Conservation (phyloP, 2,888 invertebrate genomes). For the Ormyrus labotus region DNA sequence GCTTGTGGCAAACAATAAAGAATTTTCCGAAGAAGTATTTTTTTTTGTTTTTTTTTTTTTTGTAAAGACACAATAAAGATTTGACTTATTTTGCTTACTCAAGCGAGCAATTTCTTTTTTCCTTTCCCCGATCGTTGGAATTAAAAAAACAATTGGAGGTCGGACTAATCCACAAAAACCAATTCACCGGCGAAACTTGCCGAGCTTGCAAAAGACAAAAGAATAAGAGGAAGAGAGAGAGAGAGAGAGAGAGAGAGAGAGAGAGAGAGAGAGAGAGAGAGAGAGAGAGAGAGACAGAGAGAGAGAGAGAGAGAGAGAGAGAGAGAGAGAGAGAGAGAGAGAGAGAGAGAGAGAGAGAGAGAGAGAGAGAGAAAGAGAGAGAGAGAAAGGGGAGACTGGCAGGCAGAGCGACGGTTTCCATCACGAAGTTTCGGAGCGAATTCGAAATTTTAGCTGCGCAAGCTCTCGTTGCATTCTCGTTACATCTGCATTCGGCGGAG, state of each 20-base stretch:
- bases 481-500: neutral
- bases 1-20: too few species aligned
- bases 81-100: too few species aligned
- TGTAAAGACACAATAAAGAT: too few species aligned
- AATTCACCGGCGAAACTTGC: too few species aligned
- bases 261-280: neutral
- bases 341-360: slow-evolving; percentile 1
- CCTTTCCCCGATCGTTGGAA: neutral
- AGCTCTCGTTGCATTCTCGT: neutral
- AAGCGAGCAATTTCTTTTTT: neutral
- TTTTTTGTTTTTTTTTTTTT: too few species aligned
- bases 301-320: neutral
- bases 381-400: neutral
- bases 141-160: too few species aligned
- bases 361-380: neutral
- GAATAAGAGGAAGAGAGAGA: neutral
- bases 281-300: neutral
- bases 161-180: too few species aligned
- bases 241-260: neutral
- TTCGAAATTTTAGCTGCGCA: slow-evolving; percentile 40
- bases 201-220: too few species aligned
- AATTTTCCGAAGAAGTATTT: too few species aligned
- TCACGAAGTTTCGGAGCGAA: slow-evolving; percentile 16
- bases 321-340: neutral
- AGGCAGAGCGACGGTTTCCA: slow-evolving; percentile 5